phyloP scores from a whole-genome alignment of 2,113 vertebrate species.

The Pituophis catenifer region DNA sequence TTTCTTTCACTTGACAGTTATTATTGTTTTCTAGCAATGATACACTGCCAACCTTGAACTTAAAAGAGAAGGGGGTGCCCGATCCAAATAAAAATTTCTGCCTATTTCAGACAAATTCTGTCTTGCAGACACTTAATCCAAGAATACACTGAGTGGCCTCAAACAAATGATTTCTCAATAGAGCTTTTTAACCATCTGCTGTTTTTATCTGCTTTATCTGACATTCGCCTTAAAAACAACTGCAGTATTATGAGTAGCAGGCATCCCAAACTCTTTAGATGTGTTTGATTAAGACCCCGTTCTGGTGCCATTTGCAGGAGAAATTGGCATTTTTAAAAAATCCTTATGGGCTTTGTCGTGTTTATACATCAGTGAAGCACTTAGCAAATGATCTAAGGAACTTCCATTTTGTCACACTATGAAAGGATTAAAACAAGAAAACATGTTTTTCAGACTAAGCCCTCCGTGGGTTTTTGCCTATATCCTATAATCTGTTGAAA shows the following conservation, averaged over 20 bases:
- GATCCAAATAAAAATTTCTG: neutral
- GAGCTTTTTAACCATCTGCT: neutral
- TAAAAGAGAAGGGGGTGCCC: neutral
- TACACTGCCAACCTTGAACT: neutral
- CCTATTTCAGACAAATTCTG: neutral
- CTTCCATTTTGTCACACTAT: neutral
- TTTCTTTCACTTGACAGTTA: neutral
- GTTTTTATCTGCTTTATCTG: no score
- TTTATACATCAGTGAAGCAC: neutral
- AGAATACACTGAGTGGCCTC: neutral
- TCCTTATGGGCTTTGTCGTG: neutral
- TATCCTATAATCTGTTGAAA: neutral
- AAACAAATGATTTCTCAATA: neutral
- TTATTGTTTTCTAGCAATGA: neutral
- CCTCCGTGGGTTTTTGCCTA: neutral
- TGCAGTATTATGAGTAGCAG: neutral
- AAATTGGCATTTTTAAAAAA: neutral
- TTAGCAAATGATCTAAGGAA: neutral
- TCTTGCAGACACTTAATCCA: neutral
- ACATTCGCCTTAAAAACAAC: neutral
- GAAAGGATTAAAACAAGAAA: neutral
- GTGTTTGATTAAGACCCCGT: neutral
- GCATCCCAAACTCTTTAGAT: neutral
- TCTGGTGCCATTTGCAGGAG: neutral
- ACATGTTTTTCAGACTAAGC: neutral